Evolutionary conservation across 2,797 vertebrate genomes (phyloP).

Genomic region (Thunnus albacares): DNA sequence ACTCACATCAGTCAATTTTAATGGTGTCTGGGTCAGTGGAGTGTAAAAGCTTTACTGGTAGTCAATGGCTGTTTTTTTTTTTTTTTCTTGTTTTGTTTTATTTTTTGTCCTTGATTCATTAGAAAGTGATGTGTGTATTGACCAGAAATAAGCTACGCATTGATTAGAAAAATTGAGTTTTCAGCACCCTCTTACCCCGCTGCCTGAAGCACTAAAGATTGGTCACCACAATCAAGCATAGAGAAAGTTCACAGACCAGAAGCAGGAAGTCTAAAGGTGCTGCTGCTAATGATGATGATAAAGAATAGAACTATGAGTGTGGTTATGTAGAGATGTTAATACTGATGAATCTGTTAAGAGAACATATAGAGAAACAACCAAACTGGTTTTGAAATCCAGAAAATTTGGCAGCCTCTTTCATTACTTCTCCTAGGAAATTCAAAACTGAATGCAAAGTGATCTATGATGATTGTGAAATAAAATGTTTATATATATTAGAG

Average conservation of each 20-base stretch:
- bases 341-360: no score
- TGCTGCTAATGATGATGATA: background rate
- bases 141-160: slow-evolving; percentile 20
- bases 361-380: no score
- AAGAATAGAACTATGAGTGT: no score
- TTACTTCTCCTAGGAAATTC: background rate
- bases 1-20: slow-evolving; percentile 36
- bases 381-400: no score
- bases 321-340: no score
- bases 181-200: background rate
- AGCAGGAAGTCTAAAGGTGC: background rate
- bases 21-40: slow-evolving; percentile 12
- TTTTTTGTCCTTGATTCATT: background rate
- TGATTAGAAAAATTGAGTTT: slow-evolving; percentile 19
- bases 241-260: background rate
- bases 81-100: background rate
- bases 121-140: slow-evolving; percentile 8
- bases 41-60: slow-evolving; percentile 10
- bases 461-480: background rate
- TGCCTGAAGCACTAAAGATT: background rate
- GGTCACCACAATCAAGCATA: background rate
- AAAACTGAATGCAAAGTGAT: background rate
- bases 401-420: no score
- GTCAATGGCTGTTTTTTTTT: slow-evolving; percentile 9
- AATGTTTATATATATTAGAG: no score